Evolutionary conservation across 2,113 vertebrate species (phyloP).

Genomic region (Alectura lathami): DNA sequence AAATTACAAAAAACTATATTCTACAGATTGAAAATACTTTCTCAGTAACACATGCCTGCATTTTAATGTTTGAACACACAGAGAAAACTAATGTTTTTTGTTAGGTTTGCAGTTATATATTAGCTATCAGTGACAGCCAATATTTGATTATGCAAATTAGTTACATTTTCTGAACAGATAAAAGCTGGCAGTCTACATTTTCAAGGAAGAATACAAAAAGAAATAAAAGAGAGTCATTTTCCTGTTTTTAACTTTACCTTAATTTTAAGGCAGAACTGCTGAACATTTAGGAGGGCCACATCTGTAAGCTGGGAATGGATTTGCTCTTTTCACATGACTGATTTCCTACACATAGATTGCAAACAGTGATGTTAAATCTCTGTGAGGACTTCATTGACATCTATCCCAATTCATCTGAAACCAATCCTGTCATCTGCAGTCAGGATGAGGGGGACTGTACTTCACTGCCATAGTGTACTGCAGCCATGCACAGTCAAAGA

Average conservation of each 20-base stretch:
- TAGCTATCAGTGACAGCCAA: background rate
- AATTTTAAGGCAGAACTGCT: slow-evolving; percentile 24
- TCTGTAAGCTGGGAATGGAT: background rate
- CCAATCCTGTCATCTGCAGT: background rate
- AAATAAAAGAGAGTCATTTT: background rate
- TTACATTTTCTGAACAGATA: background rate
- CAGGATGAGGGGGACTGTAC: background rate
- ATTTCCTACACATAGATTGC: background rate
- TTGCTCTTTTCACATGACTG: background rate
- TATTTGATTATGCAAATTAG: background rate
- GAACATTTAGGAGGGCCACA: background rate
- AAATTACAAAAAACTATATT: background rate
- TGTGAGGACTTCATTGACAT: background rate
- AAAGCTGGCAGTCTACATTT: background rate
- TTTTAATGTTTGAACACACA: background rate
- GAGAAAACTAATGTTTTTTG: background rate
- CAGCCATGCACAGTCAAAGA: background rate
- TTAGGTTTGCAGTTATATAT: background rate
- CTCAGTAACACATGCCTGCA: background rate
- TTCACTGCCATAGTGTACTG: background rate
- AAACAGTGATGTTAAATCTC: background rate
- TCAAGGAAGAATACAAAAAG: background rate
- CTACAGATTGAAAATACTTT: background rate
- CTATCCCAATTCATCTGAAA: background rate
- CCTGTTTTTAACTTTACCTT: background rate